phyloP scores from a whole-genome alignment of 2,888 invertebrate species.

The Nemotelus pantherinus region DNA sequence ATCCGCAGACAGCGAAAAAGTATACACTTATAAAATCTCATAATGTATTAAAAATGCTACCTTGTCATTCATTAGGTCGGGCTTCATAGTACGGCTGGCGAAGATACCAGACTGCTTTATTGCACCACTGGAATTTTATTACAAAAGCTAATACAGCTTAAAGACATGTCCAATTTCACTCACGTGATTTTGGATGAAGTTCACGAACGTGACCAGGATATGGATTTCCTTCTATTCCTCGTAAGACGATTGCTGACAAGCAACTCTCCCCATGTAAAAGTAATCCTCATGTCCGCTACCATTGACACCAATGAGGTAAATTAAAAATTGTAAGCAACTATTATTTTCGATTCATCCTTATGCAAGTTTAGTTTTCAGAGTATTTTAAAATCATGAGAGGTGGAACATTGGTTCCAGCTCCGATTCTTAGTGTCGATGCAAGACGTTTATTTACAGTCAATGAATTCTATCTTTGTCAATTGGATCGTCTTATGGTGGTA shows the following conservation, averaged over 20 bases:
- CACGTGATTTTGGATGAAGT: conserved; percentile 95
- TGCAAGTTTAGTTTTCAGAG: conserved; percentile 56
- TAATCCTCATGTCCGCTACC: conserved; percentile 95
- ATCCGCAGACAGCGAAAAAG: no score
- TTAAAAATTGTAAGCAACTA: background rate
- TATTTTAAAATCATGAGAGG: conserved; percentile 57
- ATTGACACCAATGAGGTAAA: conserved; percentile 72
- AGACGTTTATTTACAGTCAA: conserved; percentile 69
- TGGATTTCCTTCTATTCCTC: conserved; percentile 88
- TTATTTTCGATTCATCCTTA: conserved; percentile 20
- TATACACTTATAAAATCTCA: no score
- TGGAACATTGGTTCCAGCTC: conserved; percentile 64
- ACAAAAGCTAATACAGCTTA: conserved; percentile 75
- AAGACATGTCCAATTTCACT: conserved; percentile 80
- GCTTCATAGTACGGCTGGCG: conserved; percentile 54
- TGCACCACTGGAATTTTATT: conserved; percentile 91
- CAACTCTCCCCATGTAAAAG: conserved; percentile 73
- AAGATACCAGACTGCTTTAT: conserved; percentile 79
- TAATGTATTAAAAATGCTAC: no score
- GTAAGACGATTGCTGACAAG: conserved; percentile 78
- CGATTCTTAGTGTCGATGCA: conserved; percentile 68
- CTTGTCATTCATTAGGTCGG: conserved; percentile 54
- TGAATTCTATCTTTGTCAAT: conserved; percentile 71
- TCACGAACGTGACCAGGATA: conserved; percentile 91
- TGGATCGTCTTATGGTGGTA: conserved; percentile 62